A percentile compares a stretch with the other conserved stretches of the same genome.
phyloP scores from a whole-genome alignment of 2,113 vertebrate species.

The Sylvietta virens region DNA sequence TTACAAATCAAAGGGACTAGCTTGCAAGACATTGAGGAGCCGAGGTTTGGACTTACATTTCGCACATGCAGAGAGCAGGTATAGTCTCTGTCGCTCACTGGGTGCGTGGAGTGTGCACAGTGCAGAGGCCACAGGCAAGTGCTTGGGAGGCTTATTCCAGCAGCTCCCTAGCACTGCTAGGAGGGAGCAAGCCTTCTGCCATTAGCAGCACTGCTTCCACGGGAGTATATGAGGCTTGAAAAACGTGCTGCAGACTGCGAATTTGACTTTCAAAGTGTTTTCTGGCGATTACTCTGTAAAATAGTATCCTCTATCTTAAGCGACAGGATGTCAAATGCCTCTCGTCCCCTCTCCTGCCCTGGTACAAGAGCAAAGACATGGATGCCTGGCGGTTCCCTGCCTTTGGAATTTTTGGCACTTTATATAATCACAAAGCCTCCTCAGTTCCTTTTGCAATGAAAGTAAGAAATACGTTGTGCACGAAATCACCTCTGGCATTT shows the following conservation, averaged over 20 bases:
- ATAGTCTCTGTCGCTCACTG: constrained; percentile 33
- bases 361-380: neutral
- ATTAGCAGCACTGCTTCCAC: neutral
- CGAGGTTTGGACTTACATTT: constrained; percentile 23
- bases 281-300: neutral
- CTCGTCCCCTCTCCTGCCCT: neutral
- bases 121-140: constrained; percentile 26
- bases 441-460: neutral
- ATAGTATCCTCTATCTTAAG: neutral
- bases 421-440: neutral
- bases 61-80: constrained; percentile 17
- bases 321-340: neutral
- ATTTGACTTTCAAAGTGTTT: constrained; percentile 26
- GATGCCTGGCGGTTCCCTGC: neutral
- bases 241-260: constrained; percentile 18
- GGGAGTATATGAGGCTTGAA: neutral
- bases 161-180: neutral
- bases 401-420: neutral
- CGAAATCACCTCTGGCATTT: neutral
- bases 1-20: neutral
- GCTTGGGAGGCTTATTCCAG: constrained; percentile 5
- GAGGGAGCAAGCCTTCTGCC: constrained; percentile 29
- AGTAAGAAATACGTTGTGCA: neutral
- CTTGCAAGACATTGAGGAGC: neutral
- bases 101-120: constrained; percentile 30